Conservation (phyloP, 2,888 invertebrate genomes). For the Branchipolynoe longqiensis region DNA sequence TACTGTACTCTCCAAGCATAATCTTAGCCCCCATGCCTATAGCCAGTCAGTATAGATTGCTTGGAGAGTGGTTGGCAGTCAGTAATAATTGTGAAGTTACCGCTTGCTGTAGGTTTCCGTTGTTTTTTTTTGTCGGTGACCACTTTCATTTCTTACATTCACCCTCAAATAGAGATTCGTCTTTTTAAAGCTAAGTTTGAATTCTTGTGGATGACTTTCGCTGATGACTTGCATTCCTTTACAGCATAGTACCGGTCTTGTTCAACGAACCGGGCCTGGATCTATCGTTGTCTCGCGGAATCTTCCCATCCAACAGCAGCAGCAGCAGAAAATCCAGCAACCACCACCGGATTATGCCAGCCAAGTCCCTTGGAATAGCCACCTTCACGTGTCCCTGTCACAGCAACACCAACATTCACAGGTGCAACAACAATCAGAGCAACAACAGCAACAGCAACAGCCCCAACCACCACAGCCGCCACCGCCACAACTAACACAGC, state of each 20-base stretch:
- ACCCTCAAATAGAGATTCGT: no score
- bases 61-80: no score
- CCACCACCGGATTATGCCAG: background rate
- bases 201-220: no score
- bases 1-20: no score
- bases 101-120: no score
- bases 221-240: no score
- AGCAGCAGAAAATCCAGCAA: constrained; percentile 21
- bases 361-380: background rate
- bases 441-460: constrained; percentile 20
- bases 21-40: no score
- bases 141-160: no score
- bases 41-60: no score
- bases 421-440: background rate
- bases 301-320: constrained; percentile 30
- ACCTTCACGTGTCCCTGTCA: constrained; percentile 10
- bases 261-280: constrained; percentile 60
- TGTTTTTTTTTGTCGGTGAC: no score
- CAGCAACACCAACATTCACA: constrained; percentile 32
- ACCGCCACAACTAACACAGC: background rate
- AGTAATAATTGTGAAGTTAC: no score
- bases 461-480: background rate
- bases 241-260: constrained; percentile 47
- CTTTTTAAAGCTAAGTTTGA: no score
- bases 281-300: constrained; percentile 53